phyloP scores from a whole-genome alignment of 2,888 invertebrate genomes.

The Yponomeuta malinellus region DNA sequence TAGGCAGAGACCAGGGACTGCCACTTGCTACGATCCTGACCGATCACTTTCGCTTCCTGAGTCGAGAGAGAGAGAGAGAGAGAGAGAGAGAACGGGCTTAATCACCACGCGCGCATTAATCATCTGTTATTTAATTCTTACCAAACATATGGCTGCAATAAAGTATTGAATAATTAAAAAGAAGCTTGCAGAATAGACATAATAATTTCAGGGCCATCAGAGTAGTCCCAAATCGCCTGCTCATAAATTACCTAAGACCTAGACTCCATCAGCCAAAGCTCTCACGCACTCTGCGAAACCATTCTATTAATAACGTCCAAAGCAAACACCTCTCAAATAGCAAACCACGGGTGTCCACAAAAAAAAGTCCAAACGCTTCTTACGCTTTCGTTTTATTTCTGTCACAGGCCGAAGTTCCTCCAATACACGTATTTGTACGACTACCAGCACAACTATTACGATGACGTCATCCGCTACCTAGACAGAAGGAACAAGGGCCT shows the following conservation, averaged over 20 bases:
- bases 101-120: no score
- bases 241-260: not conserved
- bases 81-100: no score
- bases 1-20: no score
- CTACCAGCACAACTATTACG: slow-evolving; percentile 90
- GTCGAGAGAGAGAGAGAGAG: no score
- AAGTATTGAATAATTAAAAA: no score
- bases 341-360: not conserved
- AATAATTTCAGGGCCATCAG: no score
- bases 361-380: slow-evolving; percentile 13
- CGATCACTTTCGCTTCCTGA: no score
- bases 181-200: no score
- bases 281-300: not conserved
- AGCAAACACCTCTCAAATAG: not conserved
- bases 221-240: no score
- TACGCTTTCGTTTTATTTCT: not conserved
- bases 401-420: slow-evolving; percentile 83
- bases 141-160: no score
- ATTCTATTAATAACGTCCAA: not conserved
- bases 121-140: no score
- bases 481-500: slow-evolving; percentile 84
- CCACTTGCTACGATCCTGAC: no score
- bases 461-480: slow-evolving; percentile 89
- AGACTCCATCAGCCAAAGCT: not conserved
- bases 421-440: slow-evolving; percentile 89